phyloP scores from a whole-genome alignment of 2,797 vertebrate genomes.

The Malurus leucopterus region DNA sequence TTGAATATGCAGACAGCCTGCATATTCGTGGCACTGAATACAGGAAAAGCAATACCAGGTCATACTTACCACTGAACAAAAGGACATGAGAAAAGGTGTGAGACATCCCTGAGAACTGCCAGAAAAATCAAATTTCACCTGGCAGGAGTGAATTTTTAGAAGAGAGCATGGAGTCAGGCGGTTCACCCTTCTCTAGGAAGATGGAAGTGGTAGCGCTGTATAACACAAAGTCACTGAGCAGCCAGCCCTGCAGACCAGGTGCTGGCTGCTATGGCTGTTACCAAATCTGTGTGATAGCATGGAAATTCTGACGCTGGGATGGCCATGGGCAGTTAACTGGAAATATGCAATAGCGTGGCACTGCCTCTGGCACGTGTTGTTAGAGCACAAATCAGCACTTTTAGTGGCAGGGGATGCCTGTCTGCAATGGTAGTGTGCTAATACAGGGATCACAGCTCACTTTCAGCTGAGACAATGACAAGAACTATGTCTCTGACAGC shows the following conservation, averaged over 20 bases:
- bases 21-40: no score
- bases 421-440: neutral
- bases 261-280: neutral
- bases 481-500: neutral
- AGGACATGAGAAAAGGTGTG: neutral
- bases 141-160: neutral
- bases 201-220: neutral
- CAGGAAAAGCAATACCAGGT: neutral
- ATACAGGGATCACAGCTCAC: neutral
- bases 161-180: neutral
- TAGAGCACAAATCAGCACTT: neutral
- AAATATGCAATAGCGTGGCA: neutral
- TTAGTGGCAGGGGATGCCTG: neutral
- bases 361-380: neutral
- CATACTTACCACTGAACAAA: accelerated
- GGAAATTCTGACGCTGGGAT: neutral
- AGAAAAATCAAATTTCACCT: neutral
- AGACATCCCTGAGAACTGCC: neutral
- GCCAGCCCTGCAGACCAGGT: neutral
- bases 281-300: neutral
- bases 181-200: neutral
- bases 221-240: neutral
- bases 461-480: neutral
- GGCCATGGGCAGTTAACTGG: neutral
- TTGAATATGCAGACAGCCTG: no score